Base-by-base conservation (phyloP, 2,113 vertebrate species). In the Sus scrofa region DNA sequence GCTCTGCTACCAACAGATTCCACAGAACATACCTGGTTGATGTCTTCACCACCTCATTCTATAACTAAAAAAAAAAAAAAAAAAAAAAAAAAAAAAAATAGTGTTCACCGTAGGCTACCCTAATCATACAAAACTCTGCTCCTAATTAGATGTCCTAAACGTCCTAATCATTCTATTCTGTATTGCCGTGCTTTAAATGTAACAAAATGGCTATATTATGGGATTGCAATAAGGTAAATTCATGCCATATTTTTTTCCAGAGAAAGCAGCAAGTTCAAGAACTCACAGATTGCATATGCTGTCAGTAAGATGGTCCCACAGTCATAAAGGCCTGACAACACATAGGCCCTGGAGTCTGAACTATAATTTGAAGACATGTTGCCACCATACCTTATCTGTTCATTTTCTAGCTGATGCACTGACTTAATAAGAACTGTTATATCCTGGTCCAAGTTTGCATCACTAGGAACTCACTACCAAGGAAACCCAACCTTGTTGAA, bases 381-480 rank as follows among this genome's bases (percentile, higher is more conserved):
- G 27, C 91, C 91, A 63, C 89, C 73, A 97, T 94, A 34, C n/a
- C 26, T 82, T 79, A 32, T n/a, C 67, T 96, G 44, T 95, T 97
- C 65, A 11, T 93, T 94, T 96, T 87, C 85, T 44, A 58, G 52
- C 82, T 68, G 16, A 94, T 78, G 82, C 56, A 82, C 32, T 85
- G 91, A 94, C 70, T 83, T 91, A 95, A 92, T 68, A 96, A 94
- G 79, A 94, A 84, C 39, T 68, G 30, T 91, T 96, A 75, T 56
- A 84, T 91, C 73, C 74, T 93, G 19, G n/a, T 58, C 58, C 74
- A 92, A 82, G 83, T 97, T 39, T 91, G 93, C 78, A 91, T 97
- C 78, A 84, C 74, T 93, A 44, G 58, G 73, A 96, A 91, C 58
- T 93, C 65, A 79, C 68, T 95, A 86, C 88, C 65, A 93, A 95